A percentile compares a stretch with the other conserved stretches of the same genome.
These are phyloP conservation scores for Virgularia gustaviana DNA, from an alignment of 92 coral and sea anemone genomes.

Conservation along the genomic window DNA sequence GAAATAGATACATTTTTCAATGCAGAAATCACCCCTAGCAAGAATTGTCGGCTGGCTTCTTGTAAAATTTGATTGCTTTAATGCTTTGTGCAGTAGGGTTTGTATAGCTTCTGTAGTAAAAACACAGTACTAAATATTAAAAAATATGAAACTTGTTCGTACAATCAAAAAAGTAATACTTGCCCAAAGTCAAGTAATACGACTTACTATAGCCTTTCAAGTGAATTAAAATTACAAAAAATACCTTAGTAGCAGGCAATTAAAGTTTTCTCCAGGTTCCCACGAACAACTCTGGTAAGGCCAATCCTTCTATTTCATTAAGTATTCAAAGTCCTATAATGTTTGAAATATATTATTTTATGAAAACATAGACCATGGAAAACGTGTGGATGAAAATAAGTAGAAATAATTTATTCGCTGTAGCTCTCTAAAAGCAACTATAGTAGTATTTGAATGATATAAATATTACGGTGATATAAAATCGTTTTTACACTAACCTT, in stretches of 20 bases:
- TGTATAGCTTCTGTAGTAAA: not conserved
- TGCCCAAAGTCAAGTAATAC: too few relatives aligned
- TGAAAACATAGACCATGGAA: too few relatives aligned
- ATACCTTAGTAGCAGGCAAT: too few relatives aligned
- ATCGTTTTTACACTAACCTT: not conserved
- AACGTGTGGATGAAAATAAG: too few relatives aligned
- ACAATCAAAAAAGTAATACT: too few relatives aligned
- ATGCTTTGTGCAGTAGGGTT: not conserved
- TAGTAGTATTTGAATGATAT: too few relatives aligned
- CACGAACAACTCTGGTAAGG: not conserved
- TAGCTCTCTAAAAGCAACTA: not conserved
- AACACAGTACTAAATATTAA: not conserved
- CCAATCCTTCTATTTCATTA: not conserved
- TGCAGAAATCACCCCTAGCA: not conserved
- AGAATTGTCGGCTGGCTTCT: not conserved
- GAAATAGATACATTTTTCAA: not conserved
- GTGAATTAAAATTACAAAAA: too few relatives aligned
- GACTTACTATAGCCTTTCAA: too few relatives aligned
- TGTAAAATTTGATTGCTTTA: not conserved
- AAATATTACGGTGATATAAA: not conserved
- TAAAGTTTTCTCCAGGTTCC: not conserved
- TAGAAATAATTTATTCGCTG: too few relatives aligned
- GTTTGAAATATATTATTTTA: not conserved
- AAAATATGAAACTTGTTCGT: too few relatives aligned
- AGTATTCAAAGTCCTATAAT: not conserved